Percentiles rank a stretch among this genome's conserved stretches.
These are phyloP conservation scores for Falco rusticolus DNA, from an alignment of 2,797 vertebrate species.

Conservation along the genomic window DNA sequence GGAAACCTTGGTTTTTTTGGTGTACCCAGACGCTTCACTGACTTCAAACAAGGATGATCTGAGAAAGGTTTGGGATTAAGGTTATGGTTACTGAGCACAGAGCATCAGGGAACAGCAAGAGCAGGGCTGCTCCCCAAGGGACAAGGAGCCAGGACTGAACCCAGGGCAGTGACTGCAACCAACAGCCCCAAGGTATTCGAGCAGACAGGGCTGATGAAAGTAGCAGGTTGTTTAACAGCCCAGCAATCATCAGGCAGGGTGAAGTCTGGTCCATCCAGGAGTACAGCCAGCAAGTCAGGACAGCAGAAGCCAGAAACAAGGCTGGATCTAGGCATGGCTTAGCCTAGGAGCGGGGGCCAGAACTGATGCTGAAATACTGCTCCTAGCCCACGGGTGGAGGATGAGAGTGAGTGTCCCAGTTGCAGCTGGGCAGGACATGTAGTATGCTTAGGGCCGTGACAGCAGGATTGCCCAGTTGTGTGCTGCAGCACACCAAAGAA, in stretches of 20 bases:
- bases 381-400: neutral
- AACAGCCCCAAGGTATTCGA: accelerated
- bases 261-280: neutral
- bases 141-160: neutral
- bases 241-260: accelerated
- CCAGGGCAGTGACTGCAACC: no score
- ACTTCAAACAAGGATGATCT: neutral
- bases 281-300: neutral
- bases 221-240: neutral
- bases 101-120: neutral
- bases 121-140: neutral
- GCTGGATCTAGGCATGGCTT: neutral
- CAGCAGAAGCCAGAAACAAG: neutral
- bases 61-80: neutral
- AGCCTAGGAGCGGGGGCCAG: neutral
- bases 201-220: neutral
- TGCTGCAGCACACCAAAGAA: neutral
- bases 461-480: neutral
- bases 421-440: neutral
- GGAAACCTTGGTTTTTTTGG: neutral
- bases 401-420: neutral
- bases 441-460: neutral
- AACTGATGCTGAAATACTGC: neutral
- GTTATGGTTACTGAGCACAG: neutral
- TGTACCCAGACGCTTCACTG: neutral